phyloP scores from a whole-genome alignment of 2,113 vertebrate species.

The Pterocles burchelli region DNA sequence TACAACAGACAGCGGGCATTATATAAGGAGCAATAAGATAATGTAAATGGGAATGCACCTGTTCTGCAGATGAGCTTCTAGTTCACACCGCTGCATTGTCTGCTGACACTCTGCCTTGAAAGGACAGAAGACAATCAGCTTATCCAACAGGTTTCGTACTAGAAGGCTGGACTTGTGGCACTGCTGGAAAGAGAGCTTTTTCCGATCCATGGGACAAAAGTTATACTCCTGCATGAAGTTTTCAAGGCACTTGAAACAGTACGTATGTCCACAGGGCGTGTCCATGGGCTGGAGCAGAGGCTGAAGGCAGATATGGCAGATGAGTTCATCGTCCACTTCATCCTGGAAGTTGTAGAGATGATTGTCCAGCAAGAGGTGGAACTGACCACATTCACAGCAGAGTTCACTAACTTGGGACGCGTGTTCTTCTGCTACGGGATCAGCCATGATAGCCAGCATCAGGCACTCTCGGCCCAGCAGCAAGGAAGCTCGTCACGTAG shows the following conservation, averaged over 20 bases:
- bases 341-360: constrained; percentile 92
- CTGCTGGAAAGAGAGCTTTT: constrained; percentile 83
- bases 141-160: constrained; percentile 89
- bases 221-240: constrained; percentile 89
- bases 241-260: constrained; percentile 88
- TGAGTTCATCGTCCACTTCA: constrained; percentile 90
- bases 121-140: constrained; percentile 85
- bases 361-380: constrained; percentile 81
- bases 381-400: constrained; percentile 88
- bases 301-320: constrained; percentile 93
- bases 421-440: constrained; percentile 38
- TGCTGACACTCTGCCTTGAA: constrained; percentile 82
- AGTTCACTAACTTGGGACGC: constrained; percentile 55
- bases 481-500: not conserved
- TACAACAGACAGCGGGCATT: not conserved
- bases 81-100: constrained; percentile 88
- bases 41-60: constrained; percentile 71
- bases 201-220: constrained; percentile 91
- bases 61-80: constrained; percentile 91
- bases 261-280: constrained; percentile 91
- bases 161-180: constrained; percentile 89
- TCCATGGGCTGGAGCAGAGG: constrained; percentile 90
- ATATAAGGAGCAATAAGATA: not conserved
- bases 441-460: constrained; percentile 72
- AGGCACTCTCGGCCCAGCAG: not conserved